Evolutionary conservation across 1,140 invertebrate genomes (phyloP), one percentile per base, ranked within the genome.

Genomic region (Macrocentrus cingulum): DNA sequence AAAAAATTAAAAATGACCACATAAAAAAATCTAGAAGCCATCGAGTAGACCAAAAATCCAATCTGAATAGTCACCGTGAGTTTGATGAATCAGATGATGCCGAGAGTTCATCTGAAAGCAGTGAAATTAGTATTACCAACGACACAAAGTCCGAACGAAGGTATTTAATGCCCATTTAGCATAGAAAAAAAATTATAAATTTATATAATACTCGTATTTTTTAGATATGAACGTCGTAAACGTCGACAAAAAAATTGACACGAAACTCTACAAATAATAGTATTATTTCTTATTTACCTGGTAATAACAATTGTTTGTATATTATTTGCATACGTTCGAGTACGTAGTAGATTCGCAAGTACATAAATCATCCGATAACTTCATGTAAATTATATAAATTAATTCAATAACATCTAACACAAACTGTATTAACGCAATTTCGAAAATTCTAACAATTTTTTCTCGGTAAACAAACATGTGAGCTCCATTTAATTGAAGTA

Each of bases 261-360:
- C 67, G 79, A 82, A 71, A 81, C 78, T 68, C 69, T 82, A 36
- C 83, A 80, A 65, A 82, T 84, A 19, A 72, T 82, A 64, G 81
- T 80, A 15, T 74, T 85, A 11, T 80, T 84, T 34, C 80, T 82
- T 49, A 69, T 85, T n/a, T 85, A 84, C 60, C 66, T 79, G 18
- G 76, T 80, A 50, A 85, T 85, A 56, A 77, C 85, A 56, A 66
- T 82, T 16, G 68, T 81, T 58, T 83, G 77, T 55, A 68, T 85
- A 54, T 71, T 84, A 25, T 75, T 84, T 51, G 84, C 84, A 61
- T 80, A 84, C 57, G 82, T 81, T 41, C 80, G 79, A 7, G 83
- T 85, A 44, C 82, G 81, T 61, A 71, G 75, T 18, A 81, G 81
- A 16, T 61, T 83, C 18, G 59, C 81, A 59, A 71, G 74, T 2